phyloP scores from a whole-genome alignment of 2,888 invertebrate genomes.

The Erebia palarica region DNA sequence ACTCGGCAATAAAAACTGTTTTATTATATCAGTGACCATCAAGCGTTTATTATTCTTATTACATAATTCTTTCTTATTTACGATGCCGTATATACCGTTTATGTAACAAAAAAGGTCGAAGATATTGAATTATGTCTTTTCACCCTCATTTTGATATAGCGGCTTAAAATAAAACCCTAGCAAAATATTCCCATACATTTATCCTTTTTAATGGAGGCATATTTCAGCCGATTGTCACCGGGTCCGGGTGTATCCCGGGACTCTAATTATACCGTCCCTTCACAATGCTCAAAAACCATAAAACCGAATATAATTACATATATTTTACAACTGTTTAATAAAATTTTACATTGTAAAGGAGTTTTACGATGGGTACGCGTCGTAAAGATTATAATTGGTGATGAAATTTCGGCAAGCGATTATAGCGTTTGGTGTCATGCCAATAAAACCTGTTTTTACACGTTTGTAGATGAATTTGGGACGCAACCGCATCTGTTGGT shows the following conservation, averaged over 20 bases:
- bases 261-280: conserved; percentile 25
- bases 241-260: conserved; percentile 5
- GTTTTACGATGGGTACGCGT: conserved; percentile 41
- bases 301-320: conserved; percentile 48
- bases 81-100: neutral
- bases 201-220: conserved; percentile 19
- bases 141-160: neutral
- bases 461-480: neutral
- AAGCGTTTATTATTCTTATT: neutral
- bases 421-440: neutral
- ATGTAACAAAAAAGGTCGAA: neutral
- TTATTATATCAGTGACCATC: conserved; percentile 7
- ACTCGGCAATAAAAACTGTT: neutral
- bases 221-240: conserved; percentile 19
- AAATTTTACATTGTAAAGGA: conserved; percentile 51
- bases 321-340: conserved; percentile 55
- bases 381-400: conserved; percentile 44
- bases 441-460: conserved; percentile 9
- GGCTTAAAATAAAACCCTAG: conserved; percentile 2
- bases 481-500: conserved; percentile 45
- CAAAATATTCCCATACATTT: conserved; percentile 25
- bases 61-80: neutral
- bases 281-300: conserved; percentile 47
- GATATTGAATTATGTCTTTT: conserved; percentile 8
- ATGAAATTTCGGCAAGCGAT: conserved; percentile 13